A percentile compares a stretch with the other conserved stretches of the same genome.
These are phyloP conservation scores for Camponotus pennsylvanicus DNA, from an alignment of 1,140 invertebrate genomes.

Conservation along the genomic window DNA sequence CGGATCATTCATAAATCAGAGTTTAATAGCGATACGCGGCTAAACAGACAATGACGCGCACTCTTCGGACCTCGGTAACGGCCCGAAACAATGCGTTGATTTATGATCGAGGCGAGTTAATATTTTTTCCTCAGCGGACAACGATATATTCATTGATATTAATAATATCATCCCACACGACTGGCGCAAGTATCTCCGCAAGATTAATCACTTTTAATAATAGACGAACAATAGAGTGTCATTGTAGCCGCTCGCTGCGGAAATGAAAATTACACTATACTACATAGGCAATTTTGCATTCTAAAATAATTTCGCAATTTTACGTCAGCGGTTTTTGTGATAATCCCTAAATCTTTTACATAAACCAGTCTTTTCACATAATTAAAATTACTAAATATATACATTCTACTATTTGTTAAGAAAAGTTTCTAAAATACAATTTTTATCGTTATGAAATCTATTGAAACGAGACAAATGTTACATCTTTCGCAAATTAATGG, in stretches of 20 bases:
- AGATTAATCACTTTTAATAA: constrained; percentile 52
- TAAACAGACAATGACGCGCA: constrained; percentile 52
- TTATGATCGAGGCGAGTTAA: constrained; percentile 55
- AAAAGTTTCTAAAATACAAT: not conserved
- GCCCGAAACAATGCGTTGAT: constrained; percentile 47
- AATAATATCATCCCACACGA: constrained; percentile 41
- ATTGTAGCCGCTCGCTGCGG: not conserved
- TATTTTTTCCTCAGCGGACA: constrained; percentile 39
- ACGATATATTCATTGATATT: constrained; percentile 56
- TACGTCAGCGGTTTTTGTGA: not conserved
- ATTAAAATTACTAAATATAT: not conserved
- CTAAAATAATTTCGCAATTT: not conserved
- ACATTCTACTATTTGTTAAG: not conserved
- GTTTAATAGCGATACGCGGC: constrained; percentile 28
- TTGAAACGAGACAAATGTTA: not conserved
- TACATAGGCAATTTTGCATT: not conserved
- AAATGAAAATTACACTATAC: constrained; percentile 3
- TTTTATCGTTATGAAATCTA: not conserved
- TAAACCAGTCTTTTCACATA: not conserved
- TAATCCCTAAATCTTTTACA: not conserved
- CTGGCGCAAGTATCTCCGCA: constrained; percentile 22
- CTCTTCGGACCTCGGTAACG: constrained; percentile 25
- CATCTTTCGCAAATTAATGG: not conserved
- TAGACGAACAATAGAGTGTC: constrained; percentile 32
- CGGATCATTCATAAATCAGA: constrained; percentile 40